Evolutionary conservation across 2,113 vertebrate species (phyloP).

Genomic region (Sorex fumeus): DNA sequence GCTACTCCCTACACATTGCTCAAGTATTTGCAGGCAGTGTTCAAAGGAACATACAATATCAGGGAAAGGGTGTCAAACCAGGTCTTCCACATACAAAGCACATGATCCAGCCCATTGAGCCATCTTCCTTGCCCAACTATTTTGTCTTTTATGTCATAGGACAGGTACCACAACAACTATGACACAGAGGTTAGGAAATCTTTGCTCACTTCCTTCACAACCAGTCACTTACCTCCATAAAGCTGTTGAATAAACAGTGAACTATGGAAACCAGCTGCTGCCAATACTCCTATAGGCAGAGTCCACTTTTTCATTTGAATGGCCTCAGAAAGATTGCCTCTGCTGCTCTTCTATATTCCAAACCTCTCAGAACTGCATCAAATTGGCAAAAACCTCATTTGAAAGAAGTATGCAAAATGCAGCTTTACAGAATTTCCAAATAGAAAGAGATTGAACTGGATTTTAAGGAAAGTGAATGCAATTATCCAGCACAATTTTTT

Average conservation of each 20-base stretch:
- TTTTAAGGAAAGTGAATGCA: slow-evolving; percentile 34
- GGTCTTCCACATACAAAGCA: too few species aligned
- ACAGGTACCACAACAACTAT: not conserved
- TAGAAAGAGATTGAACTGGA: slow-evolving; percentile 40
- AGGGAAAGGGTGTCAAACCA: too few species aligned
- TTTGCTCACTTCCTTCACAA: slow-evolving; percentile 31
- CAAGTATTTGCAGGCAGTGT: too few species aligned
- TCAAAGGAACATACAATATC: too few species aligned
- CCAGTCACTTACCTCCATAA: slow-evolving; percentile 1
- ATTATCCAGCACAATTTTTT: slow-evolving; percentile 16
- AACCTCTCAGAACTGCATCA: slow-evolving; percentile 36
- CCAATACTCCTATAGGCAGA: not conserved
- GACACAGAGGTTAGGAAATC: not conserved
- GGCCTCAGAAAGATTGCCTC: not conserved
- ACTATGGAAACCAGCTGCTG: not conserved
- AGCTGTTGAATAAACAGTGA: not conserved
- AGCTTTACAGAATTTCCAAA: slow-evolving; percentile 36
- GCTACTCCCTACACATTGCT: too few species aligned
- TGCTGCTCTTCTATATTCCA: slow-evolving; percentile 11
- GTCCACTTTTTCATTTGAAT: not conserved
- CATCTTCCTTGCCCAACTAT: not conserved
- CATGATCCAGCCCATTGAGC: too few species aligned
- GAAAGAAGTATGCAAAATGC: slow-evolving; percentile 42
- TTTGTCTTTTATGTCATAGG: slow-evolving; percentile 10
- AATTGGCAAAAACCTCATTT: slow-evolving; percentile 29